Base-by-base conservation (phyloP, 2,797 vertebrate genomes). In the Brachyalestes nurse region DNA sequence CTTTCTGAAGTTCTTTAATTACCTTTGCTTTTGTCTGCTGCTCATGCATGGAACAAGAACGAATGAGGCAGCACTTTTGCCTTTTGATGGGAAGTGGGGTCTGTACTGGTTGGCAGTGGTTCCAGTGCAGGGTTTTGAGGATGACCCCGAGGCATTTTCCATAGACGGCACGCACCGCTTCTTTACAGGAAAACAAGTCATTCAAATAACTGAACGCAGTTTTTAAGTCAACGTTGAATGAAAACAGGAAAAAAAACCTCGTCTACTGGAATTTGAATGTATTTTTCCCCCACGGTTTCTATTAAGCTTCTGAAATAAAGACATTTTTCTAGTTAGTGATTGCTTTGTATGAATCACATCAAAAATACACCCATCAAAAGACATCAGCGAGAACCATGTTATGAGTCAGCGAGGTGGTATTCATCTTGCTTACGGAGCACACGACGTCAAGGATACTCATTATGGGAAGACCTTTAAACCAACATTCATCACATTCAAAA, bases 1-100 rank as follows among this genome's bases (percentile, higher is more conserved):
- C 80, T 85, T 87, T 84, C 75, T 71, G 83, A 84, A 85, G 80
- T 81, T 57, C 72, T 49, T 84, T 90, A 87, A 89, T 90, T 88
- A 89, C 77, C 84, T 75, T 77, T 82, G 83, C 66, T 77, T 67
- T 72, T 60, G 51, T 75, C 65, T 74, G 14, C 19, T 75, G 58
- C 65, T 81, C 64, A 81, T 75, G 72, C 72, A 81, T 69, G 55
- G 70, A 21, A 40, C 58, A 57, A 77, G 51, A 77, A 80, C 34
- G 16, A 77, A 74, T 69, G 16, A 78, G 65, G 58, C 72, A 57
- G 40, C 79, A 17, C 19, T 64, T 74, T 74, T 64, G 45, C n/a
- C 34, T 28, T 40, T 23, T 28, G 6, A 67, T 6, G 9, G 61
- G 42, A 77, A 67, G 21, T 21, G 16, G 45, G 25, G 58, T 23